Base-by-base conservation (phyloP, 2,888 invertebrate genomes). In the Drosophila pseudotakahashii region DNA sequence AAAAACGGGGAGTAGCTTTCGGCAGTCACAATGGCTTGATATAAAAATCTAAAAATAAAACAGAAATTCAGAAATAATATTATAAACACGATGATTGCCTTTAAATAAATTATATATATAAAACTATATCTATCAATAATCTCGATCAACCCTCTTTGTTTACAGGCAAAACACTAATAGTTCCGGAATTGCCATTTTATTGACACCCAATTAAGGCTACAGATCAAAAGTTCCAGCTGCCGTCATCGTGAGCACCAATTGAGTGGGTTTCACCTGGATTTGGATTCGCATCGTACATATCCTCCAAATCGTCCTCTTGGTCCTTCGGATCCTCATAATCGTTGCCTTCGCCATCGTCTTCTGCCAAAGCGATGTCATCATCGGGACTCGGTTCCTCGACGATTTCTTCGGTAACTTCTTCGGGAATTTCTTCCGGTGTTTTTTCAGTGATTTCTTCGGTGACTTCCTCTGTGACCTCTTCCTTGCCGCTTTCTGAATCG, bases 141-240 rank as follows among this genome's bases (percentile, higher is more conserved):
- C 34, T 39, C 9, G 6, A 30, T 47, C 47, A 5, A 14, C 47
- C 26, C 30, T 14, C 47, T 10, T 30, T 14, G 3, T 14, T 4
- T 5, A 14, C 9, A 47, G 44, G 3, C 7, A 44, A 14, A 47
- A 14, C 45, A 9, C 10, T 14, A 1, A 1, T 14, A 16, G 13
- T 48, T 32, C 32, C 48, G 32, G 3, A 11, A 34, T 34, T 16
- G n/a, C 13, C 3, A 47, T 47, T 48, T 48, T 48, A 48, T 48
- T 48, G 48, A 19, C 3, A 11, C 5, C 16, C 34, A 34, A 19
- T 48, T 34, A 34, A 34, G 11, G 7, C 4, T 11, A 34, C 13
- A 34, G 3, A 32, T 32, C 6, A 13, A 14, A 47, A 48, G 10
- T 32, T 34, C 48, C 48, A 48, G 7, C 0, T 7, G 16, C 34